Percentiles rank a stretch among this genome's conserved stretches.
These are phyloP conservation scores for Lapara coniferarum DNA, from an alignment of 2,888 invertebrate genomes.

Conservation along the genomic window DNA sequence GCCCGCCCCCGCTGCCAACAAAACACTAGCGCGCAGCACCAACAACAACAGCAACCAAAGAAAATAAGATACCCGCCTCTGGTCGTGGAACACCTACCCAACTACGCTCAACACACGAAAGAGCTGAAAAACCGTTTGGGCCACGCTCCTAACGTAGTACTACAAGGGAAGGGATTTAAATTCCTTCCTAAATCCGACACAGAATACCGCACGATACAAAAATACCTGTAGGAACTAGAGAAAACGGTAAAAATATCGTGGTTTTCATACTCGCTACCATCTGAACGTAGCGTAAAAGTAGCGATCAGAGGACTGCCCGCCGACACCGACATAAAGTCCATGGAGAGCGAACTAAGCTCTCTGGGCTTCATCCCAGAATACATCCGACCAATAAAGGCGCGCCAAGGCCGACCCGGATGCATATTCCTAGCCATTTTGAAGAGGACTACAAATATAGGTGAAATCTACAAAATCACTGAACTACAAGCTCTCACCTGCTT, in stretches of 20 bases:
- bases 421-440: too few relatives aligned
- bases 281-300: slow-evolving; percentile 31
- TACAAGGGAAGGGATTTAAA: not conserved
- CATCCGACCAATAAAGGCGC: slow-evolving; percentile 18
- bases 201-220: slow-evolving; percentile 29
- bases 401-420: slow-evolving; percentile 1
- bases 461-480: not conserved
- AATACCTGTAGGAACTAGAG: slow-evolving; percentile 27
- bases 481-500: slow-evolving; percentile 29
- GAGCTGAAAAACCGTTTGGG: not conserved
- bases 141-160: slow-evolving; percentile 22
- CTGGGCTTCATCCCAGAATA: slow-evolving; percentile 14
- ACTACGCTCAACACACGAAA: slow-evolving; percentile 23
- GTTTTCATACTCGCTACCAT: slow-evolving; percentile 32
- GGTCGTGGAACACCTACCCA: slow-evolving; percentile 4
- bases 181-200: too few relatives aligned
- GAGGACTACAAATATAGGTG: too few relatives aligned
- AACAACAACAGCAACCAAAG: not conserved
- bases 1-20: not conserved
- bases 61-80: slow-evolving; percentile 16
- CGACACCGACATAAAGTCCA: not conserved
- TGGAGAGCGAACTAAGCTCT: not conserved
- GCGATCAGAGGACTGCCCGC: slow-evolving; percentile 24
- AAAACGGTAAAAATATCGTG: slow-evolving; percentile 26
- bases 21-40: not conserved